phyloP scores from a whole-genome alignment of 2,888 invertebrate genomes.

The Resseliella maxima region DNA sequence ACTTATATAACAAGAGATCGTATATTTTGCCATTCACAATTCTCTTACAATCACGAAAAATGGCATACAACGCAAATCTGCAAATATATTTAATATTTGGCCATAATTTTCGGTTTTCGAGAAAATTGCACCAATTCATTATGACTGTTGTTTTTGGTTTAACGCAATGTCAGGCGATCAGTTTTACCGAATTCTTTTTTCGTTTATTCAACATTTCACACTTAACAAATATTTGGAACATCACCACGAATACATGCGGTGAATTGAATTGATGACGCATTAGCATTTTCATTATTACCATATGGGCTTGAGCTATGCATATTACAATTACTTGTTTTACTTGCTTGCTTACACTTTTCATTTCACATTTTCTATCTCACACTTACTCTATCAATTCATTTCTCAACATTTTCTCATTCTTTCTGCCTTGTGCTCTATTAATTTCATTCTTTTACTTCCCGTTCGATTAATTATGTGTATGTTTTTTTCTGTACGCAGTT shows the following conservation, averaged over 20 bases:
- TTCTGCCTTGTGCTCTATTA: background rate
- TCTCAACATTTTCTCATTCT: too few relatives aligned
- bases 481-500: background rate
- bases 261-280: conserved; percentile 15
- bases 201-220: background rate
- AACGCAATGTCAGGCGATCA: conserved; percentile 5
- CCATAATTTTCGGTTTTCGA: background rate
- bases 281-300: background rate
- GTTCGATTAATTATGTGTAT: background rate
- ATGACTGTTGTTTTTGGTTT: conserved; percentile 11
- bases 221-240: background rate
- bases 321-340: too few relatives aligned
- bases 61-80: background rate
- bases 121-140: conserved; percentile 15
- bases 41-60: background rate
- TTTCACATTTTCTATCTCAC: too few relatives aligned
- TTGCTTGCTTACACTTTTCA: too few relatives aligned
- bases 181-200: background rate
- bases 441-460: background rate
- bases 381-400: too few relatives aligned
- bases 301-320: background rate
- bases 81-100: background rate
- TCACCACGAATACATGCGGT: background rate
- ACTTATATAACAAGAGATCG: background rate
- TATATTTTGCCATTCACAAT: background rate